Evolutionary conservation across 2,797 vertebrate species (phyloP).

Genomic region (Centroberyx gerrardi): DNA sequence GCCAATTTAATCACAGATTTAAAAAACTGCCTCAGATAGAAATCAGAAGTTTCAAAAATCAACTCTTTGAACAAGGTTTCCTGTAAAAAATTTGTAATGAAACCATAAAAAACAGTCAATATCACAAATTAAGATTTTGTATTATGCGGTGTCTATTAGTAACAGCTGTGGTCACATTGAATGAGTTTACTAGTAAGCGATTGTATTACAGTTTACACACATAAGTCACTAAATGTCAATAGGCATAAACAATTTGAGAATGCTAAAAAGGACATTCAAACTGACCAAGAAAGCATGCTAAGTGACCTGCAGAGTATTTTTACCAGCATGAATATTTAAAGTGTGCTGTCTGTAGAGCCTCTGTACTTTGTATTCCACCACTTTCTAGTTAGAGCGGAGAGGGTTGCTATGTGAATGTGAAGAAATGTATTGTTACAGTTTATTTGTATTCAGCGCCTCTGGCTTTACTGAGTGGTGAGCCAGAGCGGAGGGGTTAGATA

Average conservation of each 20-base stretch:
- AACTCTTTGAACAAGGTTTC: not conserved
- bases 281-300: not conserved
- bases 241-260: not conserved
- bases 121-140: slow-evolving; percentile 19
- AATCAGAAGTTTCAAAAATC: slow-evolving; percentile 29
- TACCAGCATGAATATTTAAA: slow-evolving; percentile 26
- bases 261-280: not conserved
- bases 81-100: slow-evolving; percentile 6
- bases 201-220: slow-evolving; percentile 9
- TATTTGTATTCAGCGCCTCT: slow-evolving; percentile 30
- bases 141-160: not conserved
- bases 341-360: slow-evolving; percentile 8
- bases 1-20: slow-evolving; percentile 19
- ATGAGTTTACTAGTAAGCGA: not conserved
- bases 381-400: not conserved
- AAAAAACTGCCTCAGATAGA: not conserved
- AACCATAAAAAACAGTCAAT: not conserved
- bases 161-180: not conserved
- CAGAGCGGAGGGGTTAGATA: slow-evolving; percentile 36
- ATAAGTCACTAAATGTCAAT: not conserved
- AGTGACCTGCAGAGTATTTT: slow-evolving; percentile 1
- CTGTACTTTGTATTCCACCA: slow-evolving; percentile 10
- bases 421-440: slow-evolving; percentile 29
- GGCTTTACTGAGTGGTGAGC: slow-evolving; percentile 7
- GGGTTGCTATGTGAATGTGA: slow-evolving; percentile 5